These are phyloP conservation scores for Drosophila conformis DNA, from an alignment of 2,888 invertebrate species.

Conservation along the genomic window DNA sequence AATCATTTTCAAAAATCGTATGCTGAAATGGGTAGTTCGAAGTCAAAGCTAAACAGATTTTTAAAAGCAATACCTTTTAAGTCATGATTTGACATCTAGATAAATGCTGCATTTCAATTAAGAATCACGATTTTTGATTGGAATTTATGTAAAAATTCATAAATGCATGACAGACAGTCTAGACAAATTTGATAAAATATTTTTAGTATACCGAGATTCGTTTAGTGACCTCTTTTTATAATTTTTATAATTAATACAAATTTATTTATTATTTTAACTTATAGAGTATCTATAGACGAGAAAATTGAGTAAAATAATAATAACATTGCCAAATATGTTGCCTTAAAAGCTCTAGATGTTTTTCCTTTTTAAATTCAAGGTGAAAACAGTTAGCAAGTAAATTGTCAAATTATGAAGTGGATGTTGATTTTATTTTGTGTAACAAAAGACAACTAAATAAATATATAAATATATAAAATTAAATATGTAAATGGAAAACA, in stretches of 20 bases:
- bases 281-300: not conserved
- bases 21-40: not conserved
- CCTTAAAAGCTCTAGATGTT: not conserved
- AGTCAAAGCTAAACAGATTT: not conserved
- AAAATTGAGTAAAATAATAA: not conserved
- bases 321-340: not conserved
- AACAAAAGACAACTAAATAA: not conserved
- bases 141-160: not conserved
- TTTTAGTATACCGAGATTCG: not conserved
- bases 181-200: not conserved
- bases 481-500: conserved; percentile 6
- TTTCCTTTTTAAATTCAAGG: conserved; percentile 10
- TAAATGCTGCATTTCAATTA: not conserved
- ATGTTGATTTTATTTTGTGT: not conserved
- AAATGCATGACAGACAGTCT: not conserved
- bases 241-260: not conserved
- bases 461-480: conserved; percentile 1
- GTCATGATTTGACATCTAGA: not conserved
- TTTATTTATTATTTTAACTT: not conserved
- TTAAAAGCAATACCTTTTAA: not conserved
- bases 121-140: not conserved
- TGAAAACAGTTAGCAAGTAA: conserved; percentile 11
- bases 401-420: conserved; percentile 7
- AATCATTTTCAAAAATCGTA: not conserved
- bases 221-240: not conserved